phyloP scores from a whole-genome alignment of 2,113 vertebrate genomes.

The Heterotis niloticus region DNA sequence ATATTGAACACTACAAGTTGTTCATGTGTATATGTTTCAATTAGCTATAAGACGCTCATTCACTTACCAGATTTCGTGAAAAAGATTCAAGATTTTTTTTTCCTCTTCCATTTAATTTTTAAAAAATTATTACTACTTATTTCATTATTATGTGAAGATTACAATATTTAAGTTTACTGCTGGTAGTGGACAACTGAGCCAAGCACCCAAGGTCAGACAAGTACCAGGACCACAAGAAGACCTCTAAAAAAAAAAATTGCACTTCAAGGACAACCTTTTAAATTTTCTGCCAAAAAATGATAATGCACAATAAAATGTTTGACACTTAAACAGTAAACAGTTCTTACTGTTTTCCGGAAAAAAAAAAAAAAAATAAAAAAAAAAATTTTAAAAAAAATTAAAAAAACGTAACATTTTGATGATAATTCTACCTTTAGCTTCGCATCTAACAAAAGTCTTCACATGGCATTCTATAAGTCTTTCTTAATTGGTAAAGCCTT shows the following conservation, averaged over 20 bases:
- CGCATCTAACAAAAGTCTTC: conserved; percentile 17
- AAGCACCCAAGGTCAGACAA: background rate
- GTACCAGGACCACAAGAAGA: background rate
- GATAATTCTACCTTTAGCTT: conserved; percentile 6
- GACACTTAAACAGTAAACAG: background rate
- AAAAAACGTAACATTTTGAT: conserved; percentile 5
- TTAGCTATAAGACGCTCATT: too few species aligned
- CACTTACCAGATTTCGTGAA: too few species aligned
- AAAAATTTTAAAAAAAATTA: background rate
- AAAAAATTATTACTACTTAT: too few species aligned
- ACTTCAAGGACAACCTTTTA: background rate
- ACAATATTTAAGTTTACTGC: conserved; percentile 10
- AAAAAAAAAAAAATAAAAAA: background rate
- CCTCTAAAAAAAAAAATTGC: background rate
- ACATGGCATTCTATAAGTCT: conserved; percentile 38
- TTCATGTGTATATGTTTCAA: too few species aligned
- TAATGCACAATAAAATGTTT: conserved; percentile 14
- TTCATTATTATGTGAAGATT: background rate
- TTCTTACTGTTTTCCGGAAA: background rate
- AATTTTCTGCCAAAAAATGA: background rate
- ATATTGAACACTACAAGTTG: too few species aligned
- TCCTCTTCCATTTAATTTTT: too few species aligned
- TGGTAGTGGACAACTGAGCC: background rate
- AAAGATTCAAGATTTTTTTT: too few species aligned
- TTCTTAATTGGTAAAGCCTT: conserved; percentile 45